Percentiles rank a stretch among this genome's conserved stretches.
Conservation (phyloP, 2,888 invertebrate species). For the Mamestra brassicae region DNA sequence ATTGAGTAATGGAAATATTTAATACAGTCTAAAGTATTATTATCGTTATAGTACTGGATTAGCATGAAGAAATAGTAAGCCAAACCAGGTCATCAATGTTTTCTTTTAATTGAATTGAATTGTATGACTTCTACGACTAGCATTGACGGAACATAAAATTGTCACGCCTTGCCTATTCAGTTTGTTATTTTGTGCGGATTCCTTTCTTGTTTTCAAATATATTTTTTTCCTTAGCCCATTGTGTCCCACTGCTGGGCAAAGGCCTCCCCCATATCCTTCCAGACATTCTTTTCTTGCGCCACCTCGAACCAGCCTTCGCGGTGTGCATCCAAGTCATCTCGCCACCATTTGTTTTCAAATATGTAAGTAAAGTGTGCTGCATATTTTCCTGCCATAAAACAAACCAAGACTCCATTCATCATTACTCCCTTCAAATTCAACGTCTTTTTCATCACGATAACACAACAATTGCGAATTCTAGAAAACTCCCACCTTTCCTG, state of each 20-base stretch:
- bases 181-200: too few species aligned
- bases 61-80: neutral
- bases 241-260: too few species aligned
- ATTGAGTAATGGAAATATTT: too few species aligned
- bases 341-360: neutral
- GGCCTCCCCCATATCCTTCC: too few species aligned
- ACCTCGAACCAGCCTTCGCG: too few species aligned
- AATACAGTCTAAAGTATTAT: too few species aligned
- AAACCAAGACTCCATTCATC: constrained; percentile 47
- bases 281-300: too few species aligned
- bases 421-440: constrained; percentile 35
- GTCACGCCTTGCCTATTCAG: neutral
- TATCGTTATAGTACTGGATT: neutral
- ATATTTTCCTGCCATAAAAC: constrained; percentile 33
- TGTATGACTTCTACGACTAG: neutral
- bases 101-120: neutral
- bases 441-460: constrained; percentile 43
- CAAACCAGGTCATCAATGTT: neutral
- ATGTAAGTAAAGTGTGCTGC: neutral
- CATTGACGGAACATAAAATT: neutral
- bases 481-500: constrained; percentile 59
- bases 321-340: too few species aligned
- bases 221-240: too few species aligned
- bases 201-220: too few species aligned
- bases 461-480: constrained; percentile 60